Conservation (phyloP, 2,888 invertebrate genomes). For the Stenchaetothrips biformis region DNA sequence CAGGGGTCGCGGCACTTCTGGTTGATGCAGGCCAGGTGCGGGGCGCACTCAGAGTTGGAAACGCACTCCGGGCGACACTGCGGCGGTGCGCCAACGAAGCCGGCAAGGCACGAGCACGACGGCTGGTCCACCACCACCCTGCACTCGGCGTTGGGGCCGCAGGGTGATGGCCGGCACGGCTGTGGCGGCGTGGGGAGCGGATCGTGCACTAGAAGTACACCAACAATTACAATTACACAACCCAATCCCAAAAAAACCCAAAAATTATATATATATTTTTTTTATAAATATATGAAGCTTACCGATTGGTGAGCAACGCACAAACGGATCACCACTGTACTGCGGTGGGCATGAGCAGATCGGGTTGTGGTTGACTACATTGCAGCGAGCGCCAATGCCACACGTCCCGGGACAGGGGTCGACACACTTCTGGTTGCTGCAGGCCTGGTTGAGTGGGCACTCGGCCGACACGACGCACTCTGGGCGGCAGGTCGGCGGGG, state of each 20-base stretch:
- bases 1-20: conserved; percentile 75
- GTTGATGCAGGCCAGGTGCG: conserved; percentile 69
- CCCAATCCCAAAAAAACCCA: neutral
- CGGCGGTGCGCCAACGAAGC: conserved; percentile 70
- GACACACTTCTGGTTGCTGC: conserved; percentile 69
- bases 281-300: conserved; percentile 40
- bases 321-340: conserved; percentile 71
- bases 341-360: conserved; percentile 62
- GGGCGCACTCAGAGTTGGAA: conserved; percentile 70
- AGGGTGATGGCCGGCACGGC: conserved; percentile 44
- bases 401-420: conserved; percentile 73
- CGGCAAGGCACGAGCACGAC: conserved; percentile 68
- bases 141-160: conserved; percentile 44
- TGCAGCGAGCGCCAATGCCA: conserved; percentile 65
- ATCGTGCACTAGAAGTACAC: neutral
- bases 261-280: neutral
- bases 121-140: conserved; percentile 61
- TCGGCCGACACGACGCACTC: conserved; percentile 70
- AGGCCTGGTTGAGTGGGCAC: conserved; percentile 64
- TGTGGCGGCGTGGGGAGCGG: conserved; percentile 26
- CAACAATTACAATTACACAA: neutral
- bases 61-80: conserved; percentile 73
- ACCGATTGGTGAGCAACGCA: conserved; percentile 54
- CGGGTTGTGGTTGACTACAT: conserved; percentile 68
- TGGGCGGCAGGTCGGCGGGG: conserved; percentile 71